Base-by-base conservation (phyloP, 2,113 vertebrate genomes). In the Picathartes gymnocephalus region DNA sequence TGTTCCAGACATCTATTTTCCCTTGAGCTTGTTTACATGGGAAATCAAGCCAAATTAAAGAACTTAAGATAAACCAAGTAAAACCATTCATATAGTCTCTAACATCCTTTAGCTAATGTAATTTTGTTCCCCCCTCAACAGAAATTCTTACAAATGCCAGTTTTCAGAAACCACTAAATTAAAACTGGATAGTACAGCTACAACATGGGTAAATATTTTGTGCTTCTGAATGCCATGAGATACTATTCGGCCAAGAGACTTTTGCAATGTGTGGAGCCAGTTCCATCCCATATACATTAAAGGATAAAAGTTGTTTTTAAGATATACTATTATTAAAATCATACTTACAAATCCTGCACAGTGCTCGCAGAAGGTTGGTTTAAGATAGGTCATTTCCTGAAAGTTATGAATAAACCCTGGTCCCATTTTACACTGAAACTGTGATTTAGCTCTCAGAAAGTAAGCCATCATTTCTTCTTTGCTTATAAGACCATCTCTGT, bases 391-490 rank as follows among this genome's bases (percentile, higher is more conserved):
- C 98, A 99, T 99, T 98, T 99, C 99, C 93, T 99, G 99, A 93
- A 99, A 99, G 92, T 98, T 99, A 80, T 99, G 99, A 88, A 99
- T 97, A 96, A 99, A 99, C n/a, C 99, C 99, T 8, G 99, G 99
- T 60, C 99, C 99, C 99, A 99, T 99, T 97, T 99, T 99, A 95
- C 98, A 99, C 95, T 99, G 99, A 42, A 99, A 98, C 72, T 99
- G 98, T 9, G 99, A 99, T 97, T 99, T 99, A 24, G 99, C 99
- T 86, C 99, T 98, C 65, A 99, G 98, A 97, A 99, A 99, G 95
- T 99, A 99, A 18, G 99, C 99, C 95, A 99, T 99, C 99, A 99
- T 99, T 97, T 99, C 99, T 84, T 99, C 99, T 97, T 99, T 99
- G 97, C 99, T 99, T 96, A 99, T 99, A 68, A 99, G 97, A 19